Evolutionary conservation across 2,113 vertebrate genomes (phyloP), one percentile per base, ranked within the genome.

Genomic region (Brachypodius melanocephalos): DNA sequence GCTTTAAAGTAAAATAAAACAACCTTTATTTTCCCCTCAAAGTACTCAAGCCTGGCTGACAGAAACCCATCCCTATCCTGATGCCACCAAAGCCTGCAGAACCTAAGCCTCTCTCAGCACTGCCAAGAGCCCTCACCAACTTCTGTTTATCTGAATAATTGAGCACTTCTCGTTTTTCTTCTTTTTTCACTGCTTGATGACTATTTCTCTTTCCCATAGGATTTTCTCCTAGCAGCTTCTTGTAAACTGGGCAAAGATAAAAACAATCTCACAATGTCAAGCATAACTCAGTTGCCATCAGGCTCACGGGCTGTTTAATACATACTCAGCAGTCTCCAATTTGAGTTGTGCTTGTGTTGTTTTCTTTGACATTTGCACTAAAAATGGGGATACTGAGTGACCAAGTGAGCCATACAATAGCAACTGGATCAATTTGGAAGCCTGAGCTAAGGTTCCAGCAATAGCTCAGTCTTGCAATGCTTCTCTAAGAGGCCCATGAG

Each of bases 1-100:
- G 57, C 49, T 93, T 83, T 85, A 73, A 95, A 91, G 69, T 68
- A 85, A 90, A 89, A 85, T 58, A 61, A 87, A 78, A 83, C 34
- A 36, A 71, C 16, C 6, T 38, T 71, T 75, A 22, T 72, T 93
- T 85, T 83, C 31, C 43, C 68, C 51, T 54, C 46, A 18, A 73
- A 79, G 34, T 62, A 61, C 43, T 91, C 38, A 55, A 88, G 80
- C 6, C 11, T 48, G 52, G 85, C 16, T 93, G 91, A 93, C 75
- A 63, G 67, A 91, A 85, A 63, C 26, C 15, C n/a, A 83, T 67
- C 22, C 55, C 51, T 42, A 61, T 42, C 42, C 59, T 13, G 45
- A 69, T 49, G 40, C 57, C 76, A 89, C 65, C 62, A 48, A 91
- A 78, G 52, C 36, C 25, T 68, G 14, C 1, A 6, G 78, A 79